Percentiles rank a stretch among this genome's conserved stretches.
Conservation (phyloP, 2,797 vertebrate species). For the Ispidina lecontei region DNA sequence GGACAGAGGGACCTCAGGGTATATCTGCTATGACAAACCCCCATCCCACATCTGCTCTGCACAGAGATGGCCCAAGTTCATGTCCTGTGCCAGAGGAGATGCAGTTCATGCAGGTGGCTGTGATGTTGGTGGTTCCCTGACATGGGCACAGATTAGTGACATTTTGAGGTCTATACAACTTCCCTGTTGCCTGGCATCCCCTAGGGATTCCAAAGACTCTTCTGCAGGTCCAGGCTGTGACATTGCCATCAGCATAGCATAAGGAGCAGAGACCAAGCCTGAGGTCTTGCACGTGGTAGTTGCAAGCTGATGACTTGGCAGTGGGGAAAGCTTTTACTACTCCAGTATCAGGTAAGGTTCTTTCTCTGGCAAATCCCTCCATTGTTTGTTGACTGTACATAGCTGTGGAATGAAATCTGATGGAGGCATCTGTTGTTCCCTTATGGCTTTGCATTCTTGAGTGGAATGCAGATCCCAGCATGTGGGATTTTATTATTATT, state of each 20-base stretch:
- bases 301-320: background rate
- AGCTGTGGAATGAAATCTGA: background rate
- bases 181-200: background rate
- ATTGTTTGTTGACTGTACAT: background rate
- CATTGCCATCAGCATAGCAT: background rate
- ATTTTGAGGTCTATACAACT: background rate
- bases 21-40: background rate
- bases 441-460: background rate
- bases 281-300: fast-evolving
- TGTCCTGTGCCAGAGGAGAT: background rate
- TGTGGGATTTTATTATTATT: conserved; percentile 17
- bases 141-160: background rate
- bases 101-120: background rate
- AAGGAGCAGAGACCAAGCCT: background rate
- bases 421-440: conserved; percentile 2
- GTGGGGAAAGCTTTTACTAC: background rate
- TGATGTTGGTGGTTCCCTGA: background rate
- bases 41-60: background rate
- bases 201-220: background rate
- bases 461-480: background rate
- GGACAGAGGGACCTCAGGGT: background rate
- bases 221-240: background rate
- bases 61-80: background rate
- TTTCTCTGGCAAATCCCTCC: background rate
- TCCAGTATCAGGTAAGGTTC: background rate